Evolutionary conservation across 2,888 invertebrate genomes (phyloP).

Genomic region (Deilephila porcellus): DNA sequence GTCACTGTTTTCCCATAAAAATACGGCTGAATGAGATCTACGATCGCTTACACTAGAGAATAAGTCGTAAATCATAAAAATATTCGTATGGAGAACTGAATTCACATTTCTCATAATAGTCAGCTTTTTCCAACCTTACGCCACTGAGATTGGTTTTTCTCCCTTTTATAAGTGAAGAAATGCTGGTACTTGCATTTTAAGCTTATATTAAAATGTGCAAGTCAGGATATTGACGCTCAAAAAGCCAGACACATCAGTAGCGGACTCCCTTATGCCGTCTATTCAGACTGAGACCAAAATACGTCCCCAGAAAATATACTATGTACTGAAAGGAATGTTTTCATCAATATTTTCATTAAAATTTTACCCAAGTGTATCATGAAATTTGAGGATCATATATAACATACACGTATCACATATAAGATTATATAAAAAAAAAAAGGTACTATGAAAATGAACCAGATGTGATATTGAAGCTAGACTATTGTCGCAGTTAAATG

Average conservation of each 20-base stretch:
- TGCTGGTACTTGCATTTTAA: neutral
- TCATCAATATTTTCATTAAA: neutral
- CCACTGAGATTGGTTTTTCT: neutral
- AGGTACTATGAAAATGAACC: too few relatives aligned
- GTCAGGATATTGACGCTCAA: slow-evolving; percentile 2
- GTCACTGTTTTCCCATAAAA: slow-evolving; percentile 12
- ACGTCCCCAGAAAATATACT: neutral
- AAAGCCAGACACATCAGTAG: neutral
- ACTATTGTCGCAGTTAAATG: too few relatives aligned
- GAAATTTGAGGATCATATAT: too few relatives aligned
- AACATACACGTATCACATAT: too few relatives aligned
- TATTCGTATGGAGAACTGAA: slow-evolving; percentile 19
- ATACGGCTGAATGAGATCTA: slow-evolving; percentile 8
- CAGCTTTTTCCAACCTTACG: neutral
- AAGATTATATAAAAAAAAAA: too few relatives aligned
- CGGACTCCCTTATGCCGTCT: neutral
- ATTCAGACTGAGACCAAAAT: slow-evolving; percentile 11
- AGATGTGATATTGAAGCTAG: too few relatives aligned
- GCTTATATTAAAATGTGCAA: neutral
- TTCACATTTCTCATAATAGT: slow-evolving; percentile 25
- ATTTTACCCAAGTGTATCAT: neutral
- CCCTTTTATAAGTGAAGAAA: neutral
- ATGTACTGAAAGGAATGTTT: neutral
- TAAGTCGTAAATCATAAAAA: slow-evolving; percentile 21
- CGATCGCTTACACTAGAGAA: slow-evolving; percentile 10